Base-by-base conservation (phyloP, 1,140 invertebrate species). In the Rhizoglyphus robini region DNA sequence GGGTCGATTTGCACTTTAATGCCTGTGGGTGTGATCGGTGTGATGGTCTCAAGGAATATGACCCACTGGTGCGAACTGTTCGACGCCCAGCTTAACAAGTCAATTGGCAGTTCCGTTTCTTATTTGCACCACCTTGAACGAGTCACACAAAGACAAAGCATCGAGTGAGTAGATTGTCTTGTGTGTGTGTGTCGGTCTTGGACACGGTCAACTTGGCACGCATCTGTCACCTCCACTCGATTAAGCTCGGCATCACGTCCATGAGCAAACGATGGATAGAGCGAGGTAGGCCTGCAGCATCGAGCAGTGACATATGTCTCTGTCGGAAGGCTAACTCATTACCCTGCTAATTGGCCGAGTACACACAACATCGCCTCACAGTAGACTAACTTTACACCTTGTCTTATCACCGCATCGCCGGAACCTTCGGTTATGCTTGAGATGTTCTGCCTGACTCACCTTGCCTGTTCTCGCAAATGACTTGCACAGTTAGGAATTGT, bases 151-250 rank as follows among this genome's bases (percentile, higher is more conserved):
- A 46, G 15, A 46, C 15, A 46, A 23, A 23, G 15, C 41, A 54
- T 25, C 51, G 51, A 32, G 20, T 5, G 51, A 25, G 51, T 8
- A 54, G 15, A 32, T 20, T 8, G 15, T 54, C 23, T 32, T 25
- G 31, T 25, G 51, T 54, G 51, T 15, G 41, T 23, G 23, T 23
- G 23, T 23, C 15, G 41, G 15, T 23, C 23, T 46, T 46, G 41
- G 23, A 27, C 20, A 54, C 51, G 51, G 51, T 54, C 51, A 54
- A 20, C 8, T 54, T 8, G 51, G 20, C 51, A 54, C 51, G 51
- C 51, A 54, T 54, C 51, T 54, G 51, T 54, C 51, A 54, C 51
- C 51, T 54, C n/a, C 51, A 25, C 51, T 20, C 23, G 51, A 25
- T 27, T 25, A 15, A 20, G 41, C 41, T 46, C 15, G 23, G 41